Percentiles rank a stretch among this genome's conserved stretches.
Conservation (phyloP, 2,797 vertebrate species). For the Amblyopsis hoosieri region DNA sequence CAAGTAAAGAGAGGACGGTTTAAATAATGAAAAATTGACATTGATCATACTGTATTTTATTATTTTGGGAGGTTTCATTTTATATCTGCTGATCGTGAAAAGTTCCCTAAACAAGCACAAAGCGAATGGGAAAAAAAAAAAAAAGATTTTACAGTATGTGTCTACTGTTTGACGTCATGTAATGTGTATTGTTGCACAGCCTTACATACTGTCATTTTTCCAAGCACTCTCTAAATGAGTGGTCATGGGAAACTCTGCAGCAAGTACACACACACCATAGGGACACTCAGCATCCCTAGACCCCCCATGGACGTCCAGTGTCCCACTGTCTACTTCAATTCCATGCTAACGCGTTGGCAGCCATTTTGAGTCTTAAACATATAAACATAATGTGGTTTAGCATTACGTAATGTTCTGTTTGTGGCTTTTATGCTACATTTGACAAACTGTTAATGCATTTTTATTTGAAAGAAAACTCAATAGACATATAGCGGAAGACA, state of each 20-base stretch:
- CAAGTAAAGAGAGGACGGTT: too few relatives aligned
- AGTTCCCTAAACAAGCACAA: slow-evolving; percentile 1
- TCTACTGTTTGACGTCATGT: slow-evolving; percentile 22
- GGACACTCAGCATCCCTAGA: slow-evolving; percentile 50
- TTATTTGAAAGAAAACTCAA: too few relatives aligned
- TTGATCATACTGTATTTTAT: too few relatives aligned
- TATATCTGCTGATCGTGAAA: neutral
- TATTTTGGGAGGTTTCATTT: too few relatives aligned
- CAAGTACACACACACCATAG: slow-evolving; percentile 44
- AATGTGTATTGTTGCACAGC: slow-evolving; percentile 45
- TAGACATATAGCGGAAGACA: neutral
- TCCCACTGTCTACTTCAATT: slow-evolving; percentile 62
- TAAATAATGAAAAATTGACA: too few relatives aligned
- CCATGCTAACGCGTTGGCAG: slow-evolving; percentile 46
- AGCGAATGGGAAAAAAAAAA: slow-evolving; percentile 20
- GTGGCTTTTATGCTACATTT: neutral
- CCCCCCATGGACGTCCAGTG: slow-evolving; percentile 59
- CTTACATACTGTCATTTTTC: slow-evolving; percentile 46
- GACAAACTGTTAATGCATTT: too few relatives aligned
- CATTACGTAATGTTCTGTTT: neutral
- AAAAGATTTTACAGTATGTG: slow-evolving; percentile 22
- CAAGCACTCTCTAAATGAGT: slow-evolving; percentile 49
- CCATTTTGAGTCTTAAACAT: neutral
- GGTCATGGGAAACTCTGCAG: slow-evolving; percentile 75
- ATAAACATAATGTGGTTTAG: too few relatives aligned